Base-by-base conservation (phyloP, 2,113 vertebrate species). In the Symphodus melops region DNA sequence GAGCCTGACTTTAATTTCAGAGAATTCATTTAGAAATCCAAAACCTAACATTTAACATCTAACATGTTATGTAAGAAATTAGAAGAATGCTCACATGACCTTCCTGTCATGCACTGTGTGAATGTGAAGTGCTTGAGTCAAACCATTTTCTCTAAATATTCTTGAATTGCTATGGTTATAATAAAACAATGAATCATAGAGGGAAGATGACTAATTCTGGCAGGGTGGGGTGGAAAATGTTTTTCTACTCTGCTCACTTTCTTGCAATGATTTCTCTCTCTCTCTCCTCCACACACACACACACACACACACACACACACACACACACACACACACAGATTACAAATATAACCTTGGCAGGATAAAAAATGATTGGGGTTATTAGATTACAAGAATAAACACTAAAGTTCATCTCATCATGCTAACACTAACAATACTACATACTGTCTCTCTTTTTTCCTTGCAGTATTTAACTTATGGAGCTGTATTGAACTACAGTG, bases 1-100 rank as follows among this genome's bases (percentile, higher is more conserved):
- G 49, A 51, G 73, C 60, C 75, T 89, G 74, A 81, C 65, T 86
- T 86, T 53, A 81, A 77, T 80, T 81, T 77, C 9, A 63, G 39
- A 62, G 72, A 78, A 90, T 78, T 33, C 37, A 5, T 80, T 80
- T 66, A 71, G 48, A 66, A 78, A 57, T 55, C 52, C 14, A 14
- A 66, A 61, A 69, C 66, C 57, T 70, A 74, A 85, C 72, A 68
- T 42, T 66, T 23, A 84, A 65, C 81, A 83, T 82, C 52, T 84
- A 73, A 76, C 64, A 78, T 36, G 12, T 44, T 48, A 19, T 60
- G 56, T 51, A 71, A 55, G 33, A 72, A 57, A 81, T 77, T 57
- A 69, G 68, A 51, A 72, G 9, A 55, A 36, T 42, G 20, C 49
- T 21, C 5, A 20, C 46, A 65, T 20, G 72, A 51, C 23, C 19